Percentiles rank a stretch among this genome's conserved stretches.
Evolutionary conservation across 1,140 invertebrate genomes (phyloP).

Genomic region (Temnothorax nylanderi): DNA sequence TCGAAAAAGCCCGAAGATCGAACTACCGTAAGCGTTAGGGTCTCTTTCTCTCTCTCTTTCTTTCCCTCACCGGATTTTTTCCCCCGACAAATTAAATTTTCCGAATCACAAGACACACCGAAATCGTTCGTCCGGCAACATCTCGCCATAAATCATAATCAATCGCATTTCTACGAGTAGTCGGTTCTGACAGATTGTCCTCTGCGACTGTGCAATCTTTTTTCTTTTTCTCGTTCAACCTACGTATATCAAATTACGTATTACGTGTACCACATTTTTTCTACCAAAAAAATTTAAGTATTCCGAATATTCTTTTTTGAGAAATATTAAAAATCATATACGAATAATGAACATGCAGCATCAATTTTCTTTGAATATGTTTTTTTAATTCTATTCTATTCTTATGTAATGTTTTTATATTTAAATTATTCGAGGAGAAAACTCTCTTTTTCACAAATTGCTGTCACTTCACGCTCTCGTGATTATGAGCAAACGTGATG

Average conservation of each 20-base stretch:
- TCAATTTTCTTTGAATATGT: not conserved
- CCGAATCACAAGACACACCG: conserved; percentile 74
- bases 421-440: not conserved
- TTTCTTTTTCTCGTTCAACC: not conserved
- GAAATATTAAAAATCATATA: not conserved
- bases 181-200: conserved; percentile 68
- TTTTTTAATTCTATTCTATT: not conserved
- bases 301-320: not conserved
- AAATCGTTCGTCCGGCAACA: conserved; percentile 64
- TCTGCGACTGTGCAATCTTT: conserved; percentile 14
- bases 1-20: conserved; percentile 31
- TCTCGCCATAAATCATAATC: conserved; percentile 78
- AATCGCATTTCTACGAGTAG: conserved; percentile 68
- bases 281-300: not conserved
- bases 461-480: not conserved
- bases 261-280: not conserved
- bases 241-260: not conserved
- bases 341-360: not conserved
- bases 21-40: conserved; percentile 3
- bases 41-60: not conserved
- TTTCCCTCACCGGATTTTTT: conserved; percentile 45
- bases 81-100: conserved; percentile 74
- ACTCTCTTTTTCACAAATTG: not conserved
- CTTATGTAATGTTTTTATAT: not conserved
- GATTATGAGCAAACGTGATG: conserved; percentile 22